Evolutionary conservation across 2,797 vertebrate species (phyloP), one percentile per base, ranked within the genome.

Genomic region (Spinibarbus caldwelli): DNA sequence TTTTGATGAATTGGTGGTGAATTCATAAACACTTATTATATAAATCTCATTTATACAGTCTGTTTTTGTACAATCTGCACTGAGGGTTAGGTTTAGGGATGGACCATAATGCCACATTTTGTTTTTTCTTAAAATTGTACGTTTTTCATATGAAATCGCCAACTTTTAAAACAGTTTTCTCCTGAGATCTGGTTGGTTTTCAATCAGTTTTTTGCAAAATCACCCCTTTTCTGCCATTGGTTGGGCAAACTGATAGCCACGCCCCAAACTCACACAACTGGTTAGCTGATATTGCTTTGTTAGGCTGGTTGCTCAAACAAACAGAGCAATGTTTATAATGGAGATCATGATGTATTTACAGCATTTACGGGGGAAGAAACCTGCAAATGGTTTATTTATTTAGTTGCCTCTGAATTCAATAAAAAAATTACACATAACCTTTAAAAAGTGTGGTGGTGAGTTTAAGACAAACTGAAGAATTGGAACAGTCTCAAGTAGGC

Each of bases 341-440:
- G 7, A 67, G 31, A 67, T 36, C 64, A 36, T 36, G 64, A 67
- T 36, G 31, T 11, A 36, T 67, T 36, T 67, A 36, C 64, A 67
- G 64, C 2, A 29, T 72, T 71, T 43, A 43, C 38, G 4, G 36
- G 38, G 29, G 36, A 17, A 14, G 57, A 36, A 36, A 7, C 26
- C 21, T 54, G 66, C 57, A 78, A 80, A 62, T 34, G n/a, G 45
- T 29, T 54, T 57, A 75, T 57, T 43, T 72, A 43, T 59, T 38
- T n/a, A 7, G 41, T 5, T 41, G 23, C 80, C 41, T 78, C 49
- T 54, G 21, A 21, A 76, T 36, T 72, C 19, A 52, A 31, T 21
- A 54, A 8, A 23, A n/a, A n/a, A 78, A 64, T 6, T 11, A 17
- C n/a, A 62, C 6, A 41, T 64, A 15, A 62, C n/a, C 41, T 66